Conservation (phyloP, 1,140 invertebrate species). For the Ostrea edulis region DNA sequence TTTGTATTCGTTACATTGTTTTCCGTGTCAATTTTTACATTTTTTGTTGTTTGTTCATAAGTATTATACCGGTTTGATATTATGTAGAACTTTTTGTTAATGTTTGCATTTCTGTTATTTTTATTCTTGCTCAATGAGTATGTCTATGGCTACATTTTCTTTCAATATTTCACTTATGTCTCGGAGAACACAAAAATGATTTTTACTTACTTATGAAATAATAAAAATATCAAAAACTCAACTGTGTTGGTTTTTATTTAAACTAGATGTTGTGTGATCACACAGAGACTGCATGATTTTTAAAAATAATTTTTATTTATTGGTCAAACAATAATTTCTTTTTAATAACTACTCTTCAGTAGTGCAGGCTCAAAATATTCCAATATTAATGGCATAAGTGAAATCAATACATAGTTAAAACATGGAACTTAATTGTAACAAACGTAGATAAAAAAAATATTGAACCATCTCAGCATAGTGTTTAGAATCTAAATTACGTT, state of each 20-base stretch:
- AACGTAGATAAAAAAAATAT: too few relatives aligned
- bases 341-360: too few relatives aligned
- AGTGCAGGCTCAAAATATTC: too few relatives aligned
- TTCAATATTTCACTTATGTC: neutral
- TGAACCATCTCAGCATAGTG: too few relatives aligned
- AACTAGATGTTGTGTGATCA: too few relatives aligned
- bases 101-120: neutral
- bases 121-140: slow-evolving; percentile 13
- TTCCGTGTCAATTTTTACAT: slow-evolving; percentile 12
- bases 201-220: neutral
- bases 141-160: neutral
- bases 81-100: slow-evolving; percentile 1
- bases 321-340: too few relatives aligned
- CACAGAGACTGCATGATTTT: too few relatives aligned
- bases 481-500: too few relatives aligned
- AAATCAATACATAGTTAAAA: too few relatives aligned
- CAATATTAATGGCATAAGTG: too few relatives aligned
- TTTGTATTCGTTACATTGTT: neutral
- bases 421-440: too few relatives aligned
- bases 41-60: slow-evolving; percentile 21
- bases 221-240: neutral
- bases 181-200: slow-evolving; percentile 24
- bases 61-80: slow-evolving; percentile 39
- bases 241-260: neutral
- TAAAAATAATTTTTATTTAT: too few relatives aligned